Base-by-base conservation (phyloP, 2,113 vertebrate species). In the Lepisosteus oculatus region DNA sequence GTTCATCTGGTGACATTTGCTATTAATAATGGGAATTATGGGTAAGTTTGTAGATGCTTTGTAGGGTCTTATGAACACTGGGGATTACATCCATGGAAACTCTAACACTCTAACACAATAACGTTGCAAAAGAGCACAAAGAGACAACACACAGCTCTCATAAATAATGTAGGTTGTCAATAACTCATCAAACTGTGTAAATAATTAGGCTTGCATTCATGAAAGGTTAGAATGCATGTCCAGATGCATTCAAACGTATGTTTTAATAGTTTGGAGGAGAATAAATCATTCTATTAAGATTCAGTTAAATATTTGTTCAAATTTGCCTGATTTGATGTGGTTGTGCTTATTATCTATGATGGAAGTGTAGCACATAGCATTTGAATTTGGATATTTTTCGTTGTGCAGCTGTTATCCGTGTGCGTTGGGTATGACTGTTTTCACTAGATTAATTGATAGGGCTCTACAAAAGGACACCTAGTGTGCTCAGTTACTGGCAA, bases 41-140 rank as follows among this genome's bases (percentile, higher is more conserved):
- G 66, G 54, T 77, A 72, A 74, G 66, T 29, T 79, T 71, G 67
- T 70, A 78, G 70, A 17, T 80, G 61, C 80, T 72, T 62, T 45
- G 51, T 55, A 14, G 0, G 2, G 57, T 73, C 65, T 29, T 68
- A 14, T 65, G 61, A 74, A 72, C 78, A 76, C 43, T 0, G 66
- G 73, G 72, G 80, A 54, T 7, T 76, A 70, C 79, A 51, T 59
- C 81, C 71, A 80, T 79, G 72, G 72, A 72, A 83, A 81, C 78
- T 41, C 14, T 55, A 56, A 73, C 45, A 69, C 70, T 80, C 73
- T 74, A 71, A 73, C 45, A 14, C 29, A 64, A 61, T 74, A 65
- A 55, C 14, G 66, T 78, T 73, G 76, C 68, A 74, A 73, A 80
- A 65, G 67, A 78, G 47, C 63, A 72, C 43, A 51, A 43, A 43